Evolutionary conservation across 2,797 vertebrate species (phyloP), one percentile per base, ranked within the genome.

Genomic region (Tolypeutes matacus): DNA sequence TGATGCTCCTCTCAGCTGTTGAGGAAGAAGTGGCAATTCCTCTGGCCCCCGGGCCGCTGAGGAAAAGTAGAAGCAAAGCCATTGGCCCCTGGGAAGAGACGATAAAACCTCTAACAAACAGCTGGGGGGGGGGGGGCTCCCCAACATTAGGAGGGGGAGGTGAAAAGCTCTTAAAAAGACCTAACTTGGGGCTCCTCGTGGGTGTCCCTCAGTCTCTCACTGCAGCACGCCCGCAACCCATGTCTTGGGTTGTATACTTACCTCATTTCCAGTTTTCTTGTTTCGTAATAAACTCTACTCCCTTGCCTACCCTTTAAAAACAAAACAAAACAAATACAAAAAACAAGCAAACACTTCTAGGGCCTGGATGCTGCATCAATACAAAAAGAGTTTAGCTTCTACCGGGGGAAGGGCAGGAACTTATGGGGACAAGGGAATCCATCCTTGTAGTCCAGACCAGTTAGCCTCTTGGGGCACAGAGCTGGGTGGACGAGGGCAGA

Each of bases 351-450:
- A 46, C 46, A 56, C 39, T 25, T 72, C 70, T 36, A 0, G 80
- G 25, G 14, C 12, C 64, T 73, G 46, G 51, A 53, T 31, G 56
- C 64, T 58, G 5, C 2, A 51, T 12, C 39, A 25, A 4, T 53
- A 31, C 25, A 83, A 58, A n/a, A 3, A 1, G 46, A 91, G 42
- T 3, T 81, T 18, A 51, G 12, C 20, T 25, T 3, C 23, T 46
- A 0, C 29, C 10, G 2, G 0, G 18, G 8, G 6, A n/a, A 7
- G 2, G 3, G 12, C 81, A 72, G 46, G 42, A 53, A 39, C 14
- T 31, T 36, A n/a, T 65, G 21, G 6, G 31, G 36, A 23, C 13
- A 20, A n/a, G 14, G 23, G 27, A 36, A 36, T 20, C 27, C 14
- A 7, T 39, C 4, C 15, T 0, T 34, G 2, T 7, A 7, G 53